Conservation (phyloP, 2,888 invertebrate species). For the Drosophila longiperda region DNA sequence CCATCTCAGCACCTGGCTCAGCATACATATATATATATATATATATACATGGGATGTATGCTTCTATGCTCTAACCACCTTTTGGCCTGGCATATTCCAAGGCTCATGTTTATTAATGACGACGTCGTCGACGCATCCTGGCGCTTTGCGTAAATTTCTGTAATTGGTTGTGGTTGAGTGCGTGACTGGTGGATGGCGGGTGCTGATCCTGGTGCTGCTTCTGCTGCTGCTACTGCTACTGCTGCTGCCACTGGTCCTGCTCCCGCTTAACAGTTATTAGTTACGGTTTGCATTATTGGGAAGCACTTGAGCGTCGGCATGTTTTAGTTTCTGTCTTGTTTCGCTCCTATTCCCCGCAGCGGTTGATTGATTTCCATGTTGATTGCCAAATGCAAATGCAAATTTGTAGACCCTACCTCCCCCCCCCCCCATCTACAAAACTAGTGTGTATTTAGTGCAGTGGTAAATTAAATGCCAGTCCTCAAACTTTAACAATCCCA, state of each 20-base stretch:
- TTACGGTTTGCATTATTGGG: slow-evolving; percentile 69
- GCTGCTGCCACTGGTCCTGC: slow-evolving; percentile 4
- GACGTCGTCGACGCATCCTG: slow-evolving; percentile 61
- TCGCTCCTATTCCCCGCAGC: slow-evolving; percentile 39
- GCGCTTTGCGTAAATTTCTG: slow-evolving; percentile 73
- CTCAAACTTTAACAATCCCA: not conserved
- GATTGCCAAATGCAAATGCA: slow-evolving; percentile 73
- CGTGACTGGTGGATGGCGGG: slow-evolving; percentile 37
- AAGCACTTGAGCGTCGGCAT: slow-evolving; percentile 58
- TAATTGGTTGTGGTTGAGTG: slow-evolving; percentile 76
- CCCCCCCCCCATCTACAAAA: slow-evolving; percentile 6
- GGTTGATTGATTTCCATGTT: slow-evolving; percentile 76
- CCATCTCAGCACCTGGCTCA: slow-evolving; percentile 47
- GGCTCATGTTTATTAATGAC: slow-evolving; percentile 76
- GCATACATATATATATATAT: not conserved
- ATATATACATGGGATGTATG: slow-evolving; percentile 3
- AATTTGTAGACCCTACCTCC: slow-evolving; percentile 46
- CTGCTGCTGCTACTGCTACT: slow-evolving; percentile 1
- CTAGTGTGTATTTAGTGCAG: slow-evolving; percentile 49
- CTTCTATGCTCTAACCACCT: slow-evolving; percentile 24
- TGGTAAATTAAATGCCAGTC: slow-evolving; percentile 32
- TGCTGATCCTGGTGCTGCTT: slow-evolving; percentile 13
- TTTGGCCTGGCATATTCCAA: slow-evolving; percentile 45
- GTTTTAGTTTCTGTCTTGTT: slow-evolving; percentile 30
- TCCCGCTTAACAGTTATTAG: slow-evolving; percentile 64